Conservation (phyloP, 2,797 vertebrate genomes). For the Coracias cyanogaster region DNA sequence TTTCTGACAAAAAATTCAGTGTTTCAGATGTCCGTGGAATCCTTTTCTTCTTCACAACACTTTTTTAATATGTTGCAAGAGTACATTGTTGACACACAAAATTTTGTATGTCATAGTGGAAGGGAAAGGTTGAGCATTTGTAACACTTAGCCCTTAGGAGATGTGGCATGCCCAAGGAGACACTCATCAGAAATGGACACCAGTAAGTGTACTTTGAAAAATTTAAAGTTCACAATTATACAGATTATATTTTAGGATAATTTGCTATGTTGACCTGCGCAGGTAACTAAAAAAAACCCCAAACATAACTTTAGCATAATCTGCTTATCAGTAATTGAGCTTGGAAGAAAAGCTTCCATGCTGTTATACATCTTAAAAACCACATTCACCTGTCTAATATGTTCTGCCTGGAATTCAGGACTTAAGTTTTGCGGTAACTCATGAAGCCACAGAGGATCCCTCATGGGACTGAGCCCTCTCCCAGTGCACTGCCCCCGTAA, state of each 20-base stretch:
- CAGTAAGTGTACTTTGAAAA: not conserved
- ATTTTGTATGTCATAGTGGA: not conserved
- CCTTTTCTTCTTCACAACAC: not conserved
- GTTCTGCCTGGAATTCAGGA: not conserved
- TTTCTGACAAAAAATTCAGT: not conserved
- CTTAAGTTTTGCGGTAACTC: not conserved
- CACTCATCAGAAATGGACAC: not conserved
- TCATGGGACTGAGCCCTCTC: not conserved
- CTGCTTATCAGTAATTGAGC: not conserved
- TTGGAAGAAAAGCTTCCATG: not conserved
- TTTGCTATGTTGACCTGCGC: not conserved
- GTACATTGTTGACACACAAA: not conserved
- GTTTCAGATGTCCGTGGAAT: not conserved
- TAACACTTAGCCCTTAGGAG: not conserved
- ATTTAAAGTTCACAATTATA: not conserved
- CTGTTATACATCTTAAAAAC: not conserved
- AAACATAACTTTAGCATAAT: not conserved
- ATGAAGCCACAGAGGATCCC: not conserved
- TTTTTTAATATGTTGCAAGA: not conserved
- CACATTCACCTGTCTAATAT: not conserved
- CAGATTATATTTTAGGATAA: not conserved
- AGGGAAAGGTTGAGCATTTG: not conserved
- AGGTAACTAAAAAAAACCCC: not conserved
- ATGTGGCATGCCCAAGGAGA: not conserved
- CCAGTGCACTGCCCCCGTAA: rapidly evolving